Evolutionary conservation across 2,797 vertebrate species (phyloP).

Genomic region (Emydoidea blandingii): DNA sequence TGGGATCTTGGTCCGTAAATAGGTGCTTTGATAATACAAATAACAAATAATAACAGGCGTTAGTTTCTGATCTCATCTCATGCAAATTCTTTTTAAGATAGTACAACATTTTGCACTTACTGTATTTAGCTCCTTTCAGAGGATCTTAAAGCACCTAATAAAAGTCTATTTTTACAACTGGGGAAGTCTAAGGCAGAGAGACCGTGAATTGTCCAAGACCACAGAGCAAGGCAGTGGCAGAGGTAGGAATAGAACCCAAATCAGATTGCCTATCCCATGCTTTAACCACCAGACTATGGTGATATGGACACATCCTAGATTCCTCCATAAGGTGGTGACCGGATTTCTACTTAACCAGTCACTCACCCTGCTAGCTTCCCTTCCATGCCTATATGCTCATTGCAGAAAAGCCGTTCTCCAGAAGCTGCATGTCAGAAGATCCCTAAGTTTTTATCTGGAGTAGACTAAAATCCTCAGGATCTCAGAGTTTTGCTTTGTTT

Average conservation of each 20-base stretch:
- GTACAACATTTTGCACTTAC: not conserved
- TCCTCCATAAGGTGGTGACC: not conserved
- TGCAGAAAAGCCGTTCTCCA: not conserved
- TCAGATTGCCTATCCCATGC: not conserved
- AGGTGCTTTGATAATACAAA: not conserved
- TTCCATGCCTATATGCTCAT: not conserved
- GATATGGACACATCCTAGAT: not conserved
- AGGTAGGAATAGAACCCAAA: conserved; percentile 3
- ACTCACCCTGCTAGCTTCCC: not conserved
- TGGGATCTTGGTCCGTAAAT: not conserved
- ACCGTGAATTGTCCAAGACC: not conserved
- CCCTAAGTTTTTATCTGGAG: not conserved
- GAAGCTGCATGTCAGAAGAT: not conserved
- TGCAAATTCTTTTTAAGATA: not conserved
- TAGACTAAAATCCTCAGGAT: not conserved
- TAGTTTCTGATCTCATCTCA: not conserved
- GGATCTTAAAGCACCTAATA: not conserved
- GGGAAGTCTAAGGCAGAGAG: not conserved
- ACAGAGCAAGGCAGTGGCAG: not conserved
- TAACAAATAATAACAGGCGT: not conserved
- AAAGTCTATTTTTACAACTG: not conserved
- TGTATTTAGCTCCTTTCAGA: not conserved
- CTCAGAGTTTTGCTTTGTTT: not conserved
- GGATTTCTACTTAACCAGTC: not conserved
- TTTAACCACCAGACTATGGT: not conserved